These are phyloP conservation scores for Drosophila rhopaloa DNA, from an alignment of 1,140 invertebrate species.

Conservation along the genomic window DNA sequence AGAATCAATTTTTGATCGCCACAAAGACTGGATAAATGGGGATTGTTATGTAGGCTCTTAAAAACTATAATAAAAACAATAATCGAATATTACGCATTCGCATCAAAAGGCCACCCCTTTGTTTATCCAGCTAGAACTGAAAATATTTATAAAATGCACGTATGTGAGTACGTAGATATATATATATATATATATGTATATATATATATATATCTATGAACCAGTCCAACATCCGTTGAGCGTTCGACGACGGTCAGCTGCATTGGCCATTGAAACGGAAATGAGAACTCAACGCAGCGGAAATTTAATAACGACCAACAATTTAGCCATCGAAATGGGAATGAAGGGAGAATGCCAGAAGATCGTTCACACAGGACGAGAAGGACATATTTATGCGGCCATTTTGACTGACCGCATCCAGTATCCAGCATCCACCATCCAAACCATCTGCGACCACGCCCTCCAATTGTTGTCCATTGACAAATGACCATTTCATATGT, in stretches of 20 bases:
- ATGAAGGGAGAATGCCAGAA: conserved; percentile 10
- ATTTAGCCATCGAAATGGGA: conserved; percentile 54
- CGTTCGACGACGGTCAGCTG: conserved; percentile 66
- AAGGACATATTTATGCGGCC: conserved; percentile 80
- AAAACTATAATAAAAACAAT: conserved; percentile 61
- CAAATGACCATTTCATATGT: conserved; percentile 82
- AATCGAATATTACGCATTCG: conserved; percentile 72
- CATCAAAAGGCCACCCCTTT: conserved; percentile 29
- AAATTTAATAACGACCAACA: conserved; percentile 82
- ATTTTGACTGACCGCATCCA: conserved; percentile 75
- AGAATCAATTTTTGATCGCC: conserved; percentile 69
- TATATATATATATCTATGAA: conserved; percentile 54
- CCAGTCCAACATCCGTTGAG: conserved; percentile 67
- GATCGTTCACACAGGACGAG: conserved; percentile 40
- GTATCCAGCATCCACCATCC: conserved; percentile 26
- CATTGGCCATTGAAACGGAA: conserved; percentile 79
- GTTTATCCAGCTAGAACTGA: conserved; percentile 20
- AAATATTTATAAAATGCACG: conserved; percentile 15
- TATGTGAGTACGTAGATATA: conserved; percentile 10
- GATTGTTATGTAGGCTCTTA: conserved; percentile 53
- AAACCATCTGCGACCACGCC: conserved; percentile 44
- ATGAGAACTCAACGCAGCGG: conserved; percentile 81
- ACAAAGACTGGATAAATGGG: conserved; percentile 33
- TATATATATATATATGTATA: conserved; percentile 57
- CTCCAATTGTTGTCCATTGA: conserved; percentile 77